A percentile compares a stretch with the other conserved stretches of the same genome.
These are phyloP conservation scores for Xestia sexstrigata DNA, from an alignment of 2,888 invertebrate species.

Conservation along the genomic window DNA sequence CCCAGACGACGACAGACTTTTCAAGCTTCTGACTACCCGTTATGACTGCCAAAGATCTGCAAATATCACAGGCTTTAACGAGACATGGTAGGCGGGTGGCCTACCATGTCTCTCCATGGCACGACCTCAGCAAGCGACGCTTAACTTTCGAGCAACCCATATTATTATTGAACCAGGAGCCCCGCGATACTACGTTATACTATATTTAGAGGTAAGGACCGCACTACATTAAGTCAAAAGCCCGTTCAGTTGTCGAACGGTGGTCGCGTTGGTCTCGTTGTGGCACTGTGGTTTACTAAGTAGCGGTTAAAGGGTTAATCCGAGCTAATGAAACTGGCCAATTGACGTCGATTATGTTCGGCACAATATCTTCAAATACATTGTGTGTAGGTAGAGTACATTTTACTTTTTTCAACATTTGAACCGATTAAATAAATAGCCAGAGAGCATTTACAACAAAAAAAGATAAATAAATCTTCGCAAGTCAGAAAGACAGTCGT, in stretches of 20 bases:
- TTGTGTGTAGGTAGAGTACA: neutral
- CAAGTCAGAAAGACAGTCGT: neutral
- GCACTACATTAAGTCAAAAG: constrained; percentile 16
- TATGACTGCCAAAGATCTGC: neutral
- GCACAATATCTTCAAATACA: neutral
- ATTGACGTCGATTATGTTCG: constrained; percentile 25
- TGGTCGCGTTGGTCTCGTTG: constrained; percentile 46
- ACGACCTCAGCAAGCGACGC: neutral
- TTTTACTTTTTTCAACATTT: neutral
- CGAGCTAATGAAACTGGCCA: constrained; percentile 29
- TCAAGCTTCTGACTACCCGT: neutral
- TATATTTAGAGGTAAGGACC: neutral
- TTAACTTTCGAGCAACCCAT: no score
- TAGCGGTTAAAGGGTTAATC: constrained; percentile 51
- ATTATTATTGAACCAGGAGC: no score
- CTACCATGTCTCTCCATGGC: no score
- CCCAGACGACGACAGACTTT: no score
- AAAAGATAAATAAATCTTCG: neutral
- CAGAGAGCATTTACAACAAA: neutral
- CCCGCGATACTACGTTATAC: neutral
- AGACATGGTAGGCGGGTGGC: no score
- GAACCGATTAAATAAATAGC: neutral
- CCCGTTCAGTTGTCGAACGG: constrained; percentile 37
- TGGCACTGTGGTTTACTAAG: constrained; percentile 43
- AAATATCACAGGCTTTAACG: neutral